Evolutionary conservation across 1,140 invertebrate species (phyloP).

Genomic region (Drosophila sp.): DNA sequence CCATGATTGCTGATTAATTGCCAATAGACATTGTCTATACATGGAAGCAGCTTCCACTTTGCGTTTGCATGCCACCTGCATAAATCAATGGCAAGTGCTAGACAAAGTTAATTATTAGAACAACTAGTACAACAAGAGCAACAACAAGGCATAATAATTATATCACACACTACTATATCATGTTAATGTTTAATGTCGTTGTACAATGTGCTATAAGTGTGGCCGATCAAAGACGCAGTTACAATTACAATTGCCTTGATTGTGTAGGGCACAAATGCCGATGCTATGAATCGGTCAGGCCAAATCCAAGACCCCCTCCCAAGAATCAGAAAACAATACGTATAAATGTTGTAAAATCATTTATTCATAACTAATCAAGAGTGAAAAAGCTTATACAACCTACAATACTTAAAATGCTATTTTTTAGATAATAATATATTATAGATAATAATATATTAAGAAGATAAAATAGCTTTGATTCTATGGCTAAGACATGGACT

Average conservation of each 20-base stretch:
- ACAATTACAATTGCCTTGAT: conserved; percentile 39
- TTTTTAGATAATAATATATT: too few relatives aligned
- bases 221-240: conserved; percentile 56
- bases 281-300: conserved; percentile 14
- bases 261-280: conserved; percentile 25
- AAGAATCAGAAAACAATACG: too few relatives aligned
- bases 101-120: conserved; percentile 61
- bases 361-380: too few relatives aligned
- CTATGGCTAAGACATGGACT: too few relatives aligned
- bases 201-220: conserved; percentile 15
- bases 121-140: conserved; percentile 43
- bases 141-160: conserved; percentile 23
- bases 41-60: conserved; percentile 62
- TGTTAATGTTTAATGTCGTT: conserved; percentile 46
- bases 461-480: too few relatives aligned
- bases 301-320: not conserved
- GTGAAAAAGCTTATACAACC: too few relatives aligned
- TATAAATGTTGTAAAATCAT: too few relatives aligned
- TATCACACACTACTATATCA: conserved; percentile 23
- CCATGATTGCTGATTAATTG: conserved; percentile 54
- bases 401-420: too few relatives aligned
- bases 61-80: conserved; percentile 53
- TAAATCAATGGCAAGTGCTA: conserved; percentile 72
- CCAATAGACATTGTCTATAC: conserved; percentile 59
- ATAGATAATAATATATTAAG: too few relatives aligned